Base-by-base conservation (phyloP, 2,888 invertebrate genomes). In the Bombyx huttoni region DNA sequence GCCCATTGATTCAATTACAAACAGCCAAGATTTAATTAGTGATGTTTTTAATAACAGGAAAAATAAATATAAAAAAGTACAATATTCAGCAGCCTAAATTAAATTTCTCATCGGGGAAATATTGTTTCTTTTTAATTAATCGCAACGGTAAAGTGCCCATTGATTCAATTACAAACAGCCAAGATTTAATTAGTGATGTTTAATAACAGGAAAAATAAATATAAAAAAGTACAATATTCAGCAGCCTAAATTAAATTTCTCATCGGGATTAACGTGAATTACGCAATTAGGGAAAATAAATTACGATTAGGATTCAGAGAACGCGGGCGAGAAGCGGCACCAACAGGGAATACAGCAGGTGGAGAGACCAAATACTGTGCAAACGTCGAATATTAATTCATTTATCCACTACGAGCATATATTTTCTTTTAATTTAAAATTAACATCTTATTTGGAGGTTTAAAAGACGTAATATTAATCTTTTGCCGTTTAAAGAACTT, bases 231-330 rank as follows among this genome's bases (percentile, higher is more conserved):
- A 58, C 51, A 56, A 58, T 65, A 58, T 62, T 65, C 61, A 56
- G 56, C 53, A 56, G 54, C 54, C 60, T 63, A 73, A 78, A 78
- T 77, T 73, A 78, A 77, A 78, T 75, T 78, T 67, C 61, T 66
- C 58, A 61, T 65, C 63, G 62, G 73, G 75, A 76, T 80, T 77
- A 78, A 70, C 67, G 70, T 66, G 69, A 76, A 78, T 76, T 75
- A 77, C 73, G 70, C 70, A 78, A 80, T 79, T 79, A 80, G 62
- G 73, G 69, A 70, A 78, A 78, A 79, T 75, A 77, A 78, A 80
- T 78, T 75, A 73, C 69, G 64, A 70, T 69, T 67, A 65, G 62
- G 64, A 70, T 70, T 68, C 63, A 54, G 57, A 66, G 60, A 58
- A 62, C 58, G 56, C 56, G 59, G 61, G 60, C 57, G 56, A 60